Conservation (phyloP, 2,888 invertebrate species). For the Orgyia antiqua region DNA sequence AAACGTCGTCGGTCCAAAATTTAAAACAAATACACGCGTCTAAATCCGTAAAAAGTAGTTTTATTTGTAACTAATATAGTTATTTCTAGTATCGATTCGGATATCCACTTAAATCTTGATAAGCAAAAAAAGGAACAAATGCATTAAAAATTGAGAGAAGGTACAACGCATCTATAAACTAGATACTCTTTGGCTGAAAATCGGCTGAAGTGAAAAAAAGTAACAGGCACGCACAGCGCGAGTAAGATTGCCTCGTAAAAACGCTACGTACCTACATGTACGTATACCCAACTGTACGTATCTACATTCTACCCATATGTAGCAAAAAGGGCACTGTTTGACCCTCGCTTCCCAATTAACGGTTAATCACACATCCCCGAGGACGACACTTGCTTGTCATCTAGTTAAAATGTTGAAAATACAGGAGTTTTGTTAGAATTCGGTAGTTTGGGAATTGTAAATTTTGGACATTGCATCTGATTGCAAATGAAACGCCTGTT, state of each 20-base stretch:
- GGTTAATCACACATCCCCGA: constrained; percentile 36
- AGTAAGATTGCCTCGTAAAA: constrained; percentile 68
- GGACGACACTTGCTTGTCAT: constrained; percentile 25
- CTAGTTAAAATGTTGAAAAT: constrained; percentile 27
- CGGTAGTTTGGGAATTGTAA: not conserved
- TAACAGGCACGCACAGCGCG: constrained; percentile 56
- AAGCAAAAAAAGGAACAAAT: no score
- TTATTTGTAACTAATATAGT: no score
- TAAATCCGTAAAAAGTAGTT: no score
- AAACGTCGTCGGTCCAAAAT: no score
- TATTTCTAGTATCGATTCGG: no score
- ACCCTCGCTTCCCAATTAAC: constrained; percentile 41
- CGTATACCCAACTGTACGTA: constrained; percentile 2
- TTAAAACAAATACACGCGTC: no score
- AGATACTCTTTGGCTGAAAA: constrained; percentile 37
- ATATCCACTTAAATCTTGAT: no score
- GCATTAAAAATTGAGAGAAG: no score
- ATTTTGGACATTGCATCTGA: no score
- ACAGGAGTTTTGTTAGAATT: not conserved
- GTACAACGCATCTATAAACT: constrained; percentile 17
- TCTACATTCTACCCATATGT: constrained; percentile 16
- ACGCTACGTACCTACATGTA: constrained; percentile 31
- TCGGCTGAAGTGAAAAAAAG: constrained; percentile 56
- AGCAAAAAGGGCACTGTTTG: constrained; percentile 23
- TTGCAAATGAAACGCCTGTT: no score